A percentile compares a stretch with the other conserved stretches of the same genome.
Evolutionary conservation across 2,888 invertebrate genomes (phyloP).

Genomic region (Tenthredo amoena): DNA sequence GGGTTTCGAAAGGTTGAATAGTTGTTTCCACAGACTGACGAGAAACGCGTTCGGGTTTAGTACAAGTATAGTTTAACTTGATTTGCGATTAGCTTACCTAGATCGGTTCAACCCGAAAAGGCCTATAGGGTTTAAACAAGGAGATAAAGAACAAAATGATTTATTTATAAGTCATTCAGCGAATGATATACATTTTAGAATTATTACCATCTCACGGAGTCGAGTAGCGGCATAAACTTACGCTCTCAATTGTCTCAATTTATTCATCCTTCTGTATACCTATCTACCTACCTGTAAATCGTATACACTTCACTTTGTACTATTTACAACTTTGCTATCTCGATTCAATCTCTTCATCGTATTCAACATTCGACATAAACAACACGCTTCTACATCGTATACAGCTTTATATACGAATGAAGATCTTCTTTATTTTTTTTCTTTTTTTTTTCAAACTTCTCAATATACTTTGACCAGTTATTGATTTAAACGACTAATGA

Average conservation of each 20-base stretch:
- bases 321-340: background rate
- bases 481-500: background rate
- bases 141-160: slow-evolving; percentile 38
- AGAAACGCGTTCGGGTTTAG: slow-evolving; percentile 10
- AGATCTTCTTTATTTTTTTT: too few species aligned
- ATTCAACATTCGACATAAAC: background rate
- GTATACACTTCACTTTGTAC: background rate
- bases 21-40: background rate
- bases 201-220: slow-evolving; percentile 31
- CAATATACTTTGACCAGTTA: background rate
- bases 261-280: slow-evolving; percentile 16
- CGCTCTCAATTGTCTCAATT: slow-evolving; percentile 47
- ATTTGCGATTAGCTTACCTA: background rate
- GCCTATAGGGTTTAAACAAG: too few species aligned
- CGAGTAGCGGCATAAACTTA: background rate
- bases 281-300: background rate
- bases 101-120: too few species aligned
- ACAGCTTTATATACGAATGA: background rate
- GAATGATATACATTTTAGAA: slow-evolving; percentile 43
- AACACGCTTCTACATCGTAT: background rate
- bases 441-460: too few species aligned
- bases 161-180: slow-evolving; percentile 46
- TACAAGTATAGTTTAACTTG: background rate
- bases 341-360: slow-evolving; percentile 28
- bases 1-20: slow-evolving; percentile 24